Percentiles rank a stretch among this genome's conserved stretches.
phyloP scores from a whole-genome alignment of 2,113 vertebrate genomes.

The Motacilla tschutschensis region DNA sequence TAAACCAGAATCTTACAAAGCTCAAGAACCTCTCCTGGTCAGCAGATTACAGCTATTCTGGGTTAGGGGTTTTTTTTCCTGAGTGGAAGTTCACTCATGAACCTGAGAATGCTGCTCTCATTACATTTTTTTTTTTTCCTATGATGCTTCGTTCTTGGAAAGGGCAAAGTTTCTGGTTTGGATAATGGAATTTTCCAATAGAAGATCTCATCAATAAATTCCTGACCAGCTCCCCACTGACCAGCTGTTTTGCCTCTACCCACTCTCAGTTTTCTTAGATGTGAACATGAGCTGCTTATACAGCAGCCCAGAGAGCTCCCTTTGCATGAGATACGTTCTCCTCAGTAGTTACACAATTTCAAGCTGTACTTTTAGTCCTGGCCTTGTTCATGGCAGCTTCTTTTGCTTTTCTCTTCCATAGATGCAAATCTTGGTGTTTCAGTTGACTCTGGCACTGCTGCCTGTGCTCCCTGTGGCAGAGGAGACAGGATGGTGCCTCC shows the following conservation, averaged over 20 bases:
- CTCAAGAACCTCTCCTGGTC: background rate
- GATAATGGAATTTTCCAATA: background rate
- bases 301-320: background rate
- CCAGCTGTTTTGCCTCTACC: background rate
- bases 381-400: background rate
- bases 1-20: background rate
- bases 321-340: background rate
- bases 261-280: background rate
- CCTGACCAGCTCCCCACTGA: background rate
- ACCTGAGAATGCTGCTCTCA: background rate
- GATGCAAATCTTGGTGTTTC: background rate
- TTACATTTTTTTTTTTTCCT: background rate
- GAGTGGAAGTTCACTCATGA: background rate
- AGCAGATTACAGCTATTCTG: background rate
- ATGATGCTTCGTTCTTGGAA: background rate
- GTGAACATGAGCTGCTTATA: background rate
- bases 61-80: fast-evolving
- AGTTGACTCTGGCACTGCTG: background rate
- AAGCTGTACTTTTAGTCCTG: background rate
- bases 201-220: background rate
- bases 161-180: background rate
- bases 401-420: background rate
- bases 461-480: background rate
- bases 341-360: background rate
- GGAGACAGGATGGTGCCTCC: background rate